Percentiles rank a stretch among this genome's conserved stretches.
Conservation (phyloP, 2,113 vertebrate species). For the Peromyscus californicus region DNA sequence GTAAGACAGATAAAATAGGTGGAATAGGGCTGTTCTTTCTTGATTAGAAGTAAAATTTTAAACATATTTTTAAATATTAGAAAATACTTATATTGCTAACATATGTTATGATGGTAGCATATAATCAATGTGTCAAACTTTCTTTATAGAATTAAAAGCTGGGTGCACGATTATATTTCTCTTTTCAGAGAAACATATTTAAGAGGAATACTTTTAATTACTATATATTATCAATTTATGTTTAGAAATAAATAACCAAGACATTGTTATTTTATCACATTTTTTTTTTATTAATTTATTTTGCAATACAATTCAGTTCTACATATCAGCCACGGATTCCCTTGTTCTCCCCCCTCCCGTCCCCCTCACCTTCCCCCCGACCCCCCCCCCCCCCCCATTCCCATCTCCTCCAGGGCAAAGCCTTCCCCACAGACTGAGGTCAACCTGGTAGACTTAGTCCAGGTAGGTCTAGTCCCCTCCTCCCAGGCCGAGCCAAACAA, state of each 20-base stretch:
- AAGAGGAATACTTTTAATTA: neutral
- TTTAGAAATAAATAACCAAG: neutral
- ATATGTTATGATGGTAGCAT: neutral
- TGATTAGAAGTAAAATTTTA: neutral
- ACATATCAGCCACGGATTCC: too few species aligned
- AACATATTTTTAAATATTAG: constrained; percentile 5
- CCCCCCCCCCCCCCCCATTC: too few species aligned
- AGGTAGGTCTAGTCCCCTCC: too few species aligned
- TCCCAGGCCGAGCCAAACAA: too few species aligned
- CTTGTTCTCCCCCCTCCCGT: too few species aligned
- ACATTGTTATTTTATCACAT: neutral
- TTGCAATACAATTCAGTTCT: too few species aligned
- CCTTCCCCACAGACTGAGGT: too few species aligned
- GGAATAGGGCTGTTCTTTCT: neutral
- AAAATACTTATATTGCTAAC: neutral
- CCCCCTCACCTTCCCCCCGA: too few species aligned
- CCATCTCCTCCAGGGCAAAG: too few species aligned
- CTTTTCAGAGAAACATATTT: neutral
- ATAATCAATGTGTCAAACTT: neutral
- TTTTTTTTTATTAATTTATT: too few species aligned
- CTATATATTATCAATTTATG: neutral
- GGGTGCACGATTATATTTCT: neutral
- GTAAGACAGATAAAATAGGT: neutral
- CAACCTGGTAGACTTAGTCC: too few species aligned
- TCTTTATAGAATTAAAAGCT: neutral